Evolutionary conservation across 2,888 invertebrate species (phyloP).

Genomic region (Orthonychiurus folsomi): DNA sequence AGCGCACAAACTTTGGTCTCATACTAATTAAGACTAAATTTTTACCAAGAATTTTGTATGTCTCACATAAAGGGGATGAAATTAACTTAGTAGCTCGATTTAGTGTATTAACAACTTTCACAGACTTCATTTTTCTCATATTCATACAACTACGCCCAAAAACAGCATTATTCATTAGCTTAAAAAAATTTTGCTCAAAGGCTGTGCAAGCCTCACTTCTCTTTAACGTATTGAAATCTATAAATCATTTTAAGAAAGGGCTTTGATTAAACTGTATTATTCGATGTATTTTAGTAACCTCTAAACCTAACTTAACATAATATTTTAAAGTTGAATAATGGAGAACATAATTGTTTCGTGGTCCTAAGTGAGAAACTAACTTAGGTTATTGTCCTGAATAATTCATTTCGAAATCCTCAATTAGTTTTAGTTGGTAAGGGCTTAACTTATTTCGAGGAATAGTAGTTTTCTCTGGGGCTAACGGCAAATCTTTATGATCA

Average conservation of each 20-base stretch:
- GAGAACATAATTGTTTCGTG: slow-evolving; percentile 16
- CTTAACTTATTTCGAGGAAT: slow-evolving; percentile 5
- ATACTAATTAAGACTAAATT: neutral
- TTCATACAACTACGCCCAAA: slow-evolving; percentile 13
- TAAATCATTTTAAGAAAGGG: slow-evolving; percentile 14
- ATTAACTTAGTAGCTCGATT: slow-evolving; percentile 1
- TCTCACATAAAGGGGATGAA: slow-evolving; percentile 7
- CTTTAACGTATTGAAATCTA: slow-evolving; percentile 14
- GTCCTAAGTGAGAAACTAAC: slow-evolving; percentile 5
- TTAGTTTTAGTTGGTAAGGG: slow-evolving; percentile 13
- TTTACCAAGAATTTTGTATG: neutral
- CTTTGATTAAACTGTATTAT: slow-evolving; percentile 19
- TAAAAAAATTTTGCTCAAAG: slow-evolving; percentile 19
- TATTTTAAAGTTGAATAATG: slow-evolving; percentile 19
- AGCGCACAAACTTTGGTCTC: neutral
- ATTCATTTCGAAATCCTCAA: neutral
- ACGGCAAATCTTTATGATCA: slow-evolving; percentile 9
- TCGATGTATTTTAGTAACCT: slow-evolving; percentile 16
- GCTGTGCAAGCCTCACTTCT: slow-evolving; percentile 10
- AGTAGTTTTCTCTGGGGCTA: slow-evolving; percentile 3
- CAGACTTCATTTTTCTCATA: slow-evolving; percentile 2
- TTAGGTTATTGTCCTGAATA: neutral
- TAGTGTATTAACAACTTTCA: slow-evolving; percentile 2
- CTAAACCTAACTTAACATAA: slow-evolving; percentile 19
- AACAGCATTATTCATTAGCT: slow-evolving; percentile 9